Evolutionary conservation across 2,888 invertebrate species (phyloP), one percentile per base, ranked within the genome.

Genomic region (Panopea generosa): DNA sequence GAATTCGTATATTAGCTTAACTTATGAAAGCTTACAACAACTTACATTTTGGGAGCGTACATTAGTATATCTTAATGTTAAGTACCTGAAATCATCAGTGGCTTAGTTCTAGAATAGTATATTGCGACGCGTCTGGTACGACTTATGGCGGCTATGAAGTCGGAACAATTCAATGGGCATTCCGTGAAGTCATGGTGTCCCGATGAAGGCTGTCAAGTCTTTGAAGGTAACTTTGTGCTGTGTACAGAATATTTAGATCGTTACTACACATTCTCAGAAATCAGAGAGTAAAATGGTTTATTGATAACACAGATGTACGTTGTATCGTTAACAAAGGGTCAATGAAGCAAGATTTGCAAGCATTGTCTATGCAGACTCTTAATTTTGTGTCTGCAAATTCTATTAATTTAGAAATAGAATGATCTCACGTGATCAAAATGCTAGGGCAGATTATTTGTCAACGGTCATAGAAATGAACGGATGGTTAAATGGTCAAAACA

Each of bases 391-490:
- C 29, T n/a, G 24, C 6, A 9, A 43, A 47, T 26, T 43, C 61
- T 61, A 61, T 47, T 47, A n/a, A 45, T 27, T 61, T 61, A 26
- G 61, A 61, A 49, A 61, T 61, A 9, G 61, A 61, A 49, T 61
- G 22, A 11, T 59, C 9, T 22, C 43, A 11, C 24, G 49, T 7
- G 18, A 29, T 49, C 4, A 45, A 49, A 61, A 47, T 49, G 61
- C 20, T 7, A 43, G 18, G 45, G 49, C 61, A 27, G 61, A 61
- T 29, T 61, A 27, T 7, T 43, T 47, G 11, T 61, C 56, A 29
- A 56, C 33, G 29, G 20, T 66, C 24, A 45, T 57, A 11, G 73
- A 73, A 14, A 40, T 2, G n/a, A 67, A 73, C 57, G 68, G 56
- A n/a, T 73, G 62, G 59, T 65, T 53, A 6, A 27, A 68, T 11